phyloP scores from a whole-genome alignment of 2,113 vertebrate species.

The Thalassarche chlororhynchos region DNA sequence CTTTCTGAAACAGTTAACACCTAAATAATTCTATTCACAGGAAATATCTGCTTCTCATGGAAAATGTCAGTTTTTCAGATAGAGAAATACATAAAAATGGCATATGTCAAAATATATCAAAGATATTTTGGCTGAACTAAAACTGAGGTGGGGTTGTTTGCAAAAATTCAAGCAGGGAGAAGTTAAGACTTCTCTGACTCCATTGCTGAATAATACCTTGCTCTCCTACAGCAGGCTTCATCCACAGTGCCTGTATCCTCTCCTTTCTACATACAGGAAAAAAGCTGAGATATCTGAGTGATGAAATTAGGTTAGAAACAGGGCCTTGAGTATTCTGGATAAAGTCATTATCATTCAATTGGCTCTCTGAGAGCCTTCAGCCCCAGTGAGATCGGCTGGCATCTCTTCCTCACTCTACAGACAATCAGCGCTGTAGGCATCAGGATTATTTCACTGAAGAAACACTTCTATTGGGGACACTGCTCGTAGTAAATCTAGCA shows the following conservation, averaged over 20 bases:
- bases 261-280: not conserved
- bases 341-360: not conserved
- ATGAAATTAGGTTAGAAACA: not conserved
- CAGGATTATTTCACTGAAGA: not conserved
- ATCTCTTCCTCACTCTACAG: not conserved
- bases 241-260: not conserved
- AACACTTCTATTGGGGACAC: not conserved
- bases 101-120: constrained; percentile 54
- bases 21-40: constrained; percentile 21
- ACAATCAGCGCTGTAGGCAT: not conserved
- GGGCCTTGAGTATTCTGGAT: not conserved
- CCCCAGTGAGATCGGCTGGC: not conserved
- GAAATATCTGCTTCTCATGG: not conserved
- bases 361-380: not conserved
- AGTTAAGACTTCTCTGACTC: not conserved
- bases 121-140: constrained; percentile 41
- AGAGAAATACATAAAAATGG: not conserved
- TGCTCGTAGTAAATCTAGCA: not conserved
- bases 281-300: not conserved
- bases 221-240: not conserved
- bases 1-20: not conserved
- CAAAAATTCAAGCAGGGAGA: not conserved
- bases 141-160: constrained; percentile 10
- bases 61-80: constrained; percentile 11
- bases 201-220: not conserved